phyloP scores from a whole-genome alignment of 2,113 vertebrate species.

The Lathamus discolor region DNA sequence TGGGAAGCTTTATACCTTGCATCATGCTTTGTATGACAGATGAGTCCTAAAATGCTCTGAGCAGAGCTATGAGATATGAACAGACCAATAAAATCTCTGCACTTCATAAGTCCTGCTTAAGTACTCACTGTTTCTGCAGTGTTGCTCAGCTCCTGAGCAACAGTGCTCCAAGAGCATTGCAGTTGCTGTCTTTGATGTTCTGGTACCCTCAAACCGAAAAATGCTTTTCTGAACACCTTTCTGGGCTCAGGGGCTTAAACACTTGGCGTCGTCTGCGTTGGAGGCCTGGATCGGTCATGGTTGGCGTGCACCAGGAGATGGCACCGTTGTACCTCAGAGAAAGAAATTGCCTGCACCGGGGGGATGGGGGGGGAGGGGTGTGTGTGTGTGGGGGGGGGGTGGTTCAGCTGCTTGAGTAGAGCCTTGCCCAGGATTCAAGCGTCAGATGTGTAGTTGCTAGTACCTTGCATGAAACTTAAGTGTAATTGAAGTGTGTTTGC shows the following conservation, averaged over 20 bases:
- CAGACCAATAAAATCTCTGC: neutral
- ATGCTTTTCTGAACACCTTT: neutral
- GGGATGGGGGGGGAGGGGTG: too few relatives aligned
- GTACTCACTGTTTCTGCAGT: neutral
- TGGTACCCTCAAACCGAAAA: neutral
- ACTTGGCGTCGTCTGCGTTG: rapidly evolving
- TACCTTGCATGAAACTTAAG: neutral
- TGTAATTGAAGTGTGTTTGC: neutral
- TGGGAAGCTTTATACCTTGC: neutral
- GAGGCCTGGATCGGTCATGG: neutral
- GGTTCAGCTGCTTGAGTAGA: rapidly evolving
- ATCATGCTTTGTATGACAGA: neutral
- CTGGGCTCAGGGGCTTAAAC: neutral
- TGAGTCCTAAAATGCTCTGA: neutral
- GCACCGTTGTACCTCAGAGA: neutral
- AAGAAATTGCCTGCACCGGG: rapidly evolving
- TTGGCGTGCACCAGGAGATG: conserved; percentile 20
- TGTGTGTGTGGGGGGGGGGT: too few relatives aligned
- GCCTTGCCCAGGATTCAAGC: neutral
- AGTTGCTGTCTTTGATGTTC: neutral
- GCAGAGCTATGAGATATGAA: neutral
- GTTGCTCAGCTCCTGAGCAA: neutral
- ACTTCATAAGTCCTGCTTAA: rapidly evolving
- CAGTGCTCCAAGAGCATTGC: too few relatives aligned
- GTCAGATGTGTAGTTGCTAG: neutral